A percentile compares a stretch with the other conserved stretches of the same genome.
phyloP scores from a whole-genome alignment of 2,113 vertebrate species.

The Loxodonta africana region DNA sequence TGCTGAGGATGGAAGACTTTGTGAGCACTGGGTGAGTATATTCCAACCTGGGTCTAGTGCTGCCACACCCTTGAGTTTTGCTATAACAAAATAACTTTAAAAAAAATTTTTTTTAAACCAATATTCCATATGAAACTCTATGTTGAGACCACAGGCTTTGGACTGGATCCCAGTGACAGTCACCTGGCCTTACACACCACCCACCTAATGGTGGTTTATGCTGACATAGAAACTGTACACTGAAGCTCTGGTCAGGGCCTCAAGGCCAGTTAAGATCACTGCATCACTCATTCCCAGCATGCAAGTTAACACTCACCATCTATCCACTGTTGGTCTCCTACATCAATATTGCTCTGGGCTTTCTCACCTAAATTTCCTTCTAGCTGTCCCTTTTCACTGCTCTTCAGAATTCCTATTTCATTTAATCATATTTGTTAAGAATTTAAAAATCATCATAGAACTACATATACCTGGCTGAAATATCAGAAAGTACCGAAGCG shows the following conservation, averaged over 20 bases:
- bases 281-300: background rate
- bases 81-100: background rate
- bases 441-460: slow-evolving; percentile 39
- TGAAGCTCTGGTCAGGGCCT: slow-evolving; percentile 14
- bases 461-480: background rate
- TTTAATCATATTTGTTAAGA: background rate
- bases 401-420: background rate
- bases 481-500: background rate
- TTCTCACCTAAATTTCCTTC: background rate
- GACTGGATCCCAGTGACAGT: background rate
- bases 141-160: background rate
- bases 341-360: background rate
- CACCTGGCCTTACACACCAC: background rate
- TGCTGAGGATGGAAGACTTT: background rate
- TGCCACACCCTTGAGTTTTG: background rate
- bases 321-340: background rate
- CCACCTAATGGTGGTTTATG: background rate
- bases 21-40: background rate
- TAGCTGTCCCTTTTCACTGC: background rate
- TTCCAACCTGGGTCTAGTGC: background rate
- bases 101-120: background rate
- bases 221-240: slow-evolving; percentile 17
- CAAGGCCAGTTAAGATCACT: background rate
- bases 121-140: slow-evolving; percentile 37
- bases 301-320: background rate